These are phyloP conservation scores for Agonopterix alstromeriana DNA, from an alignment of 2,888 invertebrate species.

Conservation along the genomic window DNA sequence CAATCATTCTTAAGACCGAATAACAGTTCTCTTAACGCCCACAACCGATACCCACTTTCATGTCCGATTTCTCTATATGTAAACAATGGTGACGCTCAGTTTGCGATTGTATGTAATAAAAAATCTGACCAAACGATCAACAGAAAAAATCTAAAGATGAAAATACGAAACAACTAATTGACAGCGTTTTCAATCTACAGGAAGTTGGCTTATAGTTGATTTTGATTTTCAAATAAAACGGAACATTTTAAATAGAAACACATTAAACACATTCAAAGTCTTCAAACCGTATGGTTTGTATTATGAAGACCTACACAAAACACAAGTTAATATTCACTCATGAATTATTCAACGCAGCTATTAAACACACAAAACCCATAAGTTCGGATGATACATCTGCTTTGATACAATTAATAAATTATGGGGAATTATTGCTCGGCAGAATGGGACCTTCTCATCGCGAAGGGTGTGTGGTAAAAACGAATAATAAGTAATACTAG, in stretches of 20 bases:
- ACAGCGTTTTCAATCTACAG: too few relatives aligned
- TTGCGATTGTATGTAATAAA: too few relatives aligned
- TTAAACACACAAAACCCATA: slow-evolving; percentile 22
- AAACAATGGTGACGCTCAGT: slow-evolving; percentile 10
- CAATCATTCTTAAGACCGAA: slow-evolving; percentile 25
- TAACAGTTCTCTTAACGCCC: slow-evolving; percentile 22
- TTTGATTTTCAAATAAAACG: too few relatives aligned
- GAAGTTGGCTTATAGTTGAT: too few relatives aligned
- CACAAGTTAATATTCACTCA: slow-evolving; percentile 19
- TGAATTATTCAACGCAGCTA: slow-evolving; percentile 24
- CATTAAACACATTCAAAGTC: too few relatives aligned
- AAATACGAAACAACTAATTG: too few relatives aligned
- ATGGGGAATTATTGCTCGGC: slow-evolving; percentile 37
- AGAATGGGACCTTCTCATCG: slow-evolving; percentile 29
- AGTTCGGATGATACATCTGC: slow-evolving; percentile 42
- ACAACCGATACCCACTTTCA: slow-evolving; percentile 16
- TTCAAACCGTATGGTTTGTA: slow-evolving; percentile 1
- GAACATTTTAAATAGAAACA: too few relatives aligned
- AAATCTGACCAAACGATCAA: too few relatives aligned
- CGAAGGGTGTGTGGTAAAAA: slow-evolving; percentile 54
- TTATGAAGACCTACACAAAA: slow-evolving; percentile 12
- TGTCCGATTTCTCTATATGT: slow-evolving; percentile 14
- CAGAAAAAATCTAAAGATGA: too few relatives aligned
- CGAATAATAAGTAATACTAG: slow-evolving; percentile 39
- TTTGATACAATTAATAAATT: slow-evolving; percentile 46